Conservation (phyloP, 2,888 invertebrate species). For the Polyploca ridens region DNA sequence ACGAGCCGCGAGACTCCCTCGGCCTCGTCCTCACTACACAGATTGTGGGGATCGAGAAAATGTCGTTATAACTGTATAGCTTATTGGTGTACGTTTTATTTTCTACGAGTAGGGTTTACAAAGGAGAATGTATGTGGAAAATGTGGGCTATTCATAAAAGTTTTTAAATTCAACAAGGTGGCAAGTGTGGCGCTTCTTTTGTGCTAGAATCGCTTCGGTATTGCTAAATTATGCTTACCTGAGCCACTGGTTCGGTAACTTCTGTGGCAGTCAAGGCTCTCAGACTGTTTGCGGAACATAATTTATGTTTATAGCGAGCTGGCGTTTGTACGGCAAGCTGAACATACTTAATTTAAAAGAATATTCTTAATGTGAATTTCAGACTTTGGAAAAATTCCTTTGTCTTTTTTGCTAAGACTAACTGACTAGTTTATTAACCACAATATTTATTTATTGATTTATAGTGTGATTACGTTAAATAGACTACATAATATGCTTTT, state of each 20-base stretch:
- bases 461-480: background rate
- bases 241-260: conserved; percentile 30
- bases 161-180: conserved; percentile 37
- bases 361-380: background rate
- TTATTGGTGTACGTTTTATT: conserved; percentile 45
- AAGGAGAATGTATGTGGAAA: conserved; percentile 39
- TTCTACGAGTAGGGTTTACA: conserved; percentile 35
- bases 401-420: background rate
- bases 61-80: conserved; percentile 21
- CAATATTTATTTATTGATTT: background rate
- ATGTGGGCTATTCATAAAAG: conserved; percentile 43
- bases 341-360: background rate
- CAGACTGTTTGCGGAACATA: conserved; percentile 23
- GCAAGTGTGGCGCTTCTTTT: conserved; percentile 34
- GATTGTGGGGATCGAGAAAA: conserved; percentile 38
- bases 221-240: conserved; percentile 37
- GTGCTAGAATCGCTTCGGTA: conserved; percentile 30
- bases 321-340: background rate
- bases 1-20: conserved; percentile 23
- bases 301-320: conserved; percentile 18
- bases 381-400: background rate
- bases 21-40: conserved; percentile 24
- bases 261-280: conserved; percentile 29
- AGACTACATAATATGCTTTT: background rate
- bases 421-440: too few species aligned